A percentile compares a stretch with the other conserved stretches of the same genome.
These are phyloP conservation scores for Monochamus alternatus DNA, from an alignment of 2,888 invertebrate genomes.

Conservation along the genomic window DNA sequence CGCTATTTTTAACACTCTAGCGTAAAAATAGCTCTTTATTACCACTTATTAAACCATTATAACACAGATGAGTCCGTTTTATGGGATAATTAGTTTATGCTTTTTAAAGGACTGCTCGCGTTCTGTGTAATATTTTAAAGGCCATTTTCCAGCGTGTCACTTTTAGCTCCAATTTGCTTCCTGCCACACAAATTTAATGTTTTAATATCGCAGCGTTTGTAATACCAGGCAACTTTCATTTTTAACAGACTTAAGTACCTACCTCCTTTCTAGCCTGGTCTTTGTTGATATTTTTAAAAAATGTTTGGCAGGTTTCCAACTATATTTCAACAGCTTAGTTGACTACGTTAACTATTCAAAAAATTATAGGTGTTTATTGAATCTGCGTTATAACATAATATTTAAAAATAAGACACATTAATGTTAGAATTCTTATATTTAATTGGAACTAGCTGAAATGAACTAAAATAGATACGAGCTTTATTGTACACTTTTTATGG, in stretches of 20 bases:
- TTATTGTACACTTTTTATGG: too few species aligned
- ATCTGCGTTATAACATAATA: neutral
- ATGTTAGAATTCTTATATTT: too few species aligned
- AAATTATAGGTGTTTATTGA: neutral
- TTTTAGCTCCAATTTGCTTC: neutral
- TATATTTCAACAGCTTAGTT: neutral
- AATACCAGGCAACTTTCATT: neutral
- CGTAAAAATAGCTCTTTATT: constrained; percentile 14
- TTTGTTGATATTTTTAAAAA: neutral
- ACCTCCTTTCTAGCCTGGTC: neutral
- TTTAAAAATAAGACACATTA: too few species aligned
- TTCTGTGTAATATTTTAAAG: neutral
- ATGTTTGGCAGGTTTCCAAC: neutral
- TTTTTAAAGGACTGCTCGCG: neutral
- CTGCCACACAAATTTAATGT: neutral
- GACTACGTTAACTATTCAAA: neutral
- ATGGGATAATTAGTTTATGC: neutral
- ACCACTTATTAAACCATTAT: constrained; percentile 12
- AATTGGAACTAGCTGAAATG: too few species aligned
- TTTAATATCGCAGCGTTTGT: neutral
- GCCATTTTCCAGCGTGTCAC: neutral
- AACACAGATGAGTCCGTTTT: constrained; percentile 6
- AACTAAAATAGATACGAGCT: too few species aligned
- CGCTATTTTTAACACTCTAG: neutral
- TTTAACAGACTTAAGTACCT: neutral